These are phyloP conservation scores for Aphelocoma coerulescens DNA, from an alignment of 2,113 vertebrate genomes.

Conservation along the genomic window DNA sequence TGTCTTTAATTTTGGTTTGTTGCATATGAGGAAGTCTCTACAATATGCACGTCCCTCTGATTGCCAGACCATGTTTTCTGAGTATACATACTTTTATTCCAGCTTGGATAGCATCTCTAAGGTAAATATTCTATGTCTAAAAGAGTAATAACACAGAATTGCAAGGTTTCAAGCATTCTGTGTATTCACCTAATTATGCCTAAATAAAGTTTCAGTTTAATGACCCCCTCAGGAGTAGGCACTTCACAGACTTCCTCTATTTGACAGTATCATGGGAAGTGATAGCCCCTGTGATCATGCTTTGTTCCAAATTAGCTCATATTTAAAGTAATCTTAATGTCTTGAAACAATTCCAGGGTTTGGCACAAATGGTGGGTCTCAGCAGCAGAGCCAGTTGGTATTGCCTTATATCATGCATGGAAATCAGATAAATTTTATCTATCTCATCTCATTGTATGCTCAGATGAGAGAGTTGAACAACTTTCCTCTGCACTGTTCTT, in stretches of 20 bases:
- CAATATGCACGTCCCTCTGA: neutral
- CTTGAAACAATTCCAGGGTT: neutral
- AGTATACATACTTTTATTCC: neutral
- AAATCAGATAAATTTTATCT: neutral
- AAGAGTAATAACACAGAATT: neutral
- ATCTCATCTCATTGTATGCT: neutral
- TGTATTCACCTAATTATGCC: neutral
- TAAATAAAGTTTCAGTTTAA: neutral
- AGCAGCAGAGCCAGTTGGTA: neutral
- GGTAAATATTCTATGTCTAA: neutral
- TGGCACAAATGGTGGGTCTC: neutral
- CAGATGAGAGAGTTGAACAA: neutral
- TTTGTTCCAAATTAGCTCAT: neutral
- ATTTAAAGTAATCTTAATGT: neutral
- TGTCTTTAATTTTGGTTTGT: neutral
- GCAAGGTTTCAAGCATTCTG: neutral
- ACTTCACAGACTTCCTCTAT: neutral
- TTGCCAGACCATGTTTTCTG: neutral
- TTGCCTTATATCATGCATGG: neutral
- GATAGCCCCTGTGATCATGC: fast-evolving
- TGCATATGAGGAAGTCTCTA: neutral
- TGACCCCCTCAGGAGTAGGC: neutral
- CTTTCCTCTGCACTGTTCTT: neutral
- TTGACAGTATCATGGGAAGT: neutral
- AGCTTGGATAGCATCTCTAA: neutral